Evolutionary conservation across 1,140 invertebrate species (phyloP), one percentile per base, ranked within the genome.

Genomic region (Cydia fagiglandana): DNA sequence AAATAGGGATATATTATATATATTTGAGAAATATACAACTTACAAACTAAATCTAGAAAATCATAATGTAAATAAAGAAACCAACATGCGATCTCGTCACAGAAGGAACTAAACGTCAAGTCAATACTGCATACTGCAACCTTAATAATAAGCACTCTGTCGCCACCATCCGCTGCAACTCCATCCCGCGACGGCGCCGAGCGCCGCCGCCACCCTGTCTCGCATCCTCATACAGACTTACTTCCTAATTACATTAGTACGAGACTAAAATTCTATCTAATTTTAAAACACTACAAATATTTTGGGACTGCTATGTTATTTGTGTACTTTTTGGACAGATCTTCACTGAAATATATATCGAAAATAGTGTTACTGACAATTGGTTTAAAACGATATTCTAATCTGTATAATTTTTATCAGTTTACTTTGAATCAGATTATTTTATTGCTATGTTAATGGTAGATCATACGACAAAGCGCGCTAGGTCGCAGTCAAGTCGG

Each of bases 1-100:
- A 38, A 38, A 70, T 70, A 70, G 28, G 56, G 30, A 38, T 70
- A 70, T 70, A 70, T 68, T 34, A 70, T 70, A 70, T 70, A 38
- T 70, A 70, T 70, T 70, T 70, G 66, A 70, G 66, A 70, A 70
- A 70, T 70, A 70, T 70, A 70, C 66, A 70, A 70, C 66, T 70
- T 70, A 70, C 66, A 12, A 70, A 70, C 66, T 70, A 70, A 70
- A 70, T 38, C 66, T 70, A 70, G 66, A 70, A 70, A 66, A 70
- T 38, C 66, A 70, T 70, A 70, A 70, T 70, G 66, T 70, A 70
- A 68, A 38, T 34, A 70, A 70, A 38, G 30, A 70, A 70, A 70
- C 66, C 66, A 70, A 41, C 66, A 10, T 17, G 66, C 41, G 66
- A 70, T 70, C n/a, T 70, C 30, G 66, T 70, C 66, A 70, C 66